phyloP scores from a whole-genome alignment of 2,888 invertebrate species.

The Liposcelis brunnea region DNA sequence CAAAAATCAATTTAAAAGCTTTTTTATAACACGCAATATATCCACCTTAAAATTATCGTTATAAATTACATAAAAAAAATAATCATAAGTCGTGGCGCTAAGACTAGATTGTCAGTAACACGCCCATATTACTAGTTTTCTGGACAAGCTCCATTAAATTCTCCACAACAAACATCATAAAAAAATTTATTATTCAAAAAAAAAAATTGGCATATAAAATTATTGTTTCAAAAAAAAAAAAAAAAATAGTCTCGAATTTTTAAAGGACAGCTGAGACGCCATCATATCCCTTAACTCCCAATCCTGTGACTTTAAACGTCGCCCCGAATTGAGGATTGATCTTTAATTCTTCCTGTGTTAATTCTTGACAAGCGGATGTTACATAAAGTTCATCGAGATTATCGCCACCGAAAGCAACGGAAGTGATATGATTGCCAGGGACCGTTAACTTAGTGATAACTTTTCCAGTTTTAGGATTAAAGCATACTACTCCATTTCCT shows the following conservation, averaged over 20 bases:
- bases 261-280: slow-evolving; percentile 5
- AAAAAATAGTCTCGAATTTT: neutral
- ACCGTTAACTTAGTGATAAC: slow-evolving; percentile 1
- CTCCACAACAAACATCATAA: too few relatives aligned
- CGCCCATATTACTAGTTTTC: too few relatives aligned
- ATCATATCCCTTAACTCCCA: slow-evolving; percentile 1
- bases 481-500: slow-evolving; percentile 34
- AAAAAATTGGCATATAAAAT: too few relatives aligned
- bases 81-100: too few relatives aligned
- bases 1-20: too few relatives aligned
- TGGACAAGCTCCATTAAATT: too few relatives aligned
- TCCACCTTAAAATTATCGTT: too few relatives aligned
- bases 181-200: too few relatives aligned
- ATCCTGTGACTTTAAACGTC: slow-evolving; percentile 1
- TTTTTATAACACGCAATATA: too few relatives aligned
- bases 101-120: too few relatives aligned
- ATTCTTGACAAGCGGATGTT: slow-evolving; percentile 1
- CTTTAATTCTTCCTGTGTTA: neutral
- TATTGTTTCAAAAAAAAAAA: neutral
- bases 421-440: slow-evolving; percentile 3
- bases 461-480: neutral
- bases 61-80: too few relatives aligned
- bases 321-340: neutral
- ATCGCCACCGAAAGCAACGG: slow-evolving; percentile 6
- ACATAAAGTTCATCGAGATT: slow-evolving; percentile 1